phyloP scores from a whole-genome alignment of 2,797 vertebrate species.

The Esox lucius region DNA sequence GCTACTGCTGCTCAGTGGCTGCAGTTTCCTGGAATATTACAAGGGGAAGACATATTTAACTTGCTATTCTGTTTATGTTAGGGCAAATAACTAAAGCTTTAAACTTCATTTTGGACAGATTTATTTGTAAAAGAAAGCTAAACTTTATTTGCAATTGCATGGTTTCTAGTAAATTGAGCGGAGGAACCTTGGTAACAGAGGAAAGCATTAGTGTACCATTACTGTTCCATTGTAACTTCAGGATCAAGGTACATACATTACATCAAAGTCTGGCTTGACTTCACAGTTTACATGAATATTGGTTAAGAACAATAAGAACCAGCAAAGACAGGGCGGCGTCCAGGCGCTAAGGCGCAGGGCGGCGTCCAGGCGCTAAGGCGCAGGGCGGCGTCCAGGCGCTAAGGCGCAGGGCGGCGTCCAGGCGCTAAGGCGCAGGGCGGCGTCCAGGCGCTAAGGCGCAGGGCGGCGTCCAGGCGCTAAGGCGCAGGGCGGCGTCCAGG shows the following conservation, averaged over 20 bases:
- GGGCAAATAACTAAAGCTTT: constrained; percentile 31
- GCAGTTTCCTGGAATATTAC: constrained; percentile 74
- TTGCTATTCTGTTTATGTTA: constrained; percentile 18
- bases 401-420: no score
- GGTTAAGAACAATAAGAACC: neutral
- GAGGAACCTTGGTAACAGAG: constrained; percentile 25
- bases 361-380: no score
- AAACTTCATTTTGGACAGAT: constrained; percentile 35
- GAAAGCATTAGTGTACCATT: constrained; percentile 28
- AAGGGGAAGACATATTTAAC: constrained; percentile 53
- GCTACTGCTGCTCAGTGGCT: constrained; percentile 69
- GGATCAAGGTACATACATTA: constrained; percentile 25
- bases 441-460: no score
- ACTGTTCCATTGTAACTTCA: constrained; percentile 10
- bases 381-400: no score
- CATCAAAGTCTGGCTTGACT: constrained; percentile 8
- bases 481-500: no score
- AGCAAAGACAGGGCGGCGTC: constrained; percentile 48
- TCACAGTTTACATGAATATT: neutral
- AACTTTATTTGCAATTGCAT: constrained; percentile 28
- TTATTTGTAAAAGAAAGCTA: constrained; percentile 20
- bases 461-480: no score
- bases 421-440: no score
- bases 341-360: no score
- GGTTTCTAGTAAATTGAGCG: constrained; percentile 13